Evolutionary conservation across 1,140 invertebrate genomes (phyloP).

Genomic region (Trichoplusia ni): DNA sequence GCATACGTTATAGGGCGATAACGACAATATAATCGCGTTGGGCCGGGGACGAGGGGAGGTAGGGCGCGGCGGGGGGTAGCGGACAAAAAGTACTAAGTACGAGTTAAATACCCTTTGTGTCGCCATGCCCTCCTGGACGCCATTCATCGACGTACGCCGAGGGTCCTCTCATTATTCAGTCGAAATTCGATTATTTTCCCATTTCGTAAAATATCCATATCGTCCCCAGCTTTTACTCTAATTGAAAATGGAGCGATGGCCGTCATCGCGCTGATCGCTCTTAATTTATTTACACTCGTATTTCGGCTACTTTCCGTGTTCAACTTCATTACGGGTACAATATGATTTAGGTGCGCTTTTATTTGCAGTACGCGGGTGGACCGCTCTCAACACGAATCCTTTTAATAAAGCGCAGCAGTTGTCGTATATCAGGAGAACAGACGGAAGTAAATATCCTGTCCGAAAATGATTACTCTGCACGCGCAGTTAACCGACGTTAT

Average conservation of each 20-base stretch:
- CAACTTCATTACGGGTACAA: conserved; percentile 37
- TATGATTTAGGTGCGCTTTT: conserved; percentile 30
- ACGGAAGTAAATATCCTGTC: conserved; percentile 77
- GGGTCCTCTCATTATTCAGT: conserved; percentile 79
- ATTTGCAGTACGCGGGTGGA: conserved; percentile 36
- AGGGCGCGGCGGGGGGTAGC: conserved; percentile 42
- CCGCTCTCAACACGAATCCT: conserved; percentile 50
- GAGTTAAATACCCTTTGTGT: conserved; percentile 80
- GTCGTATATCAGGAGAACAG: conserved; percentile 62
- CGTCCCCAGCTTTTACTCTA: conserved; percentile 74
- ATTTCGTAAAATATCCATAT: conserved; percentile 80
- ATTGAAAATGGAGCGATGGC: conserved; percentile 72
- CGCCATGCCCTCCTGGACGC: conserved; percentile 63
- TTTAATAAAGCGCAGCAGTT: conserved; percentile 62
- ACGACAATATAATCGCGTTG: conserved; percentile 72
- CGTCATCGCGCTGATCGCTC: conserved; percentile 54
- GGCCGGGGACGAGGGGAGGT: conserved; percentile 47
- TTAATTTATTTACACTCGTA: conserved; percentile 64
- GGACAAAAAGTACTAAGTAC: conserved; percentile 78
- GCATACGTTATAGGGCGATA: conserved; percentile 78
- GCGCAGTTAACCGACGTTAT: conserved; percentile 73
- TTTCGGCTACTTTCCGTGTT: conserved; percentile 40
- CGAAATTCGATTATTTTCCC: conserved; percentile 81
- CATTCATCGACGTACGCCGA: conserved; percentile 61
- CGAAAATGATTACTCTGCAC: conserved; percentile 77